Percentiles rank a stretch among this genome's conserved stretches.
Evolutionary conservation across 2,888 invertebrate genomes (phyloP).

Genomic region (Antheraea assamensis): DNA sequence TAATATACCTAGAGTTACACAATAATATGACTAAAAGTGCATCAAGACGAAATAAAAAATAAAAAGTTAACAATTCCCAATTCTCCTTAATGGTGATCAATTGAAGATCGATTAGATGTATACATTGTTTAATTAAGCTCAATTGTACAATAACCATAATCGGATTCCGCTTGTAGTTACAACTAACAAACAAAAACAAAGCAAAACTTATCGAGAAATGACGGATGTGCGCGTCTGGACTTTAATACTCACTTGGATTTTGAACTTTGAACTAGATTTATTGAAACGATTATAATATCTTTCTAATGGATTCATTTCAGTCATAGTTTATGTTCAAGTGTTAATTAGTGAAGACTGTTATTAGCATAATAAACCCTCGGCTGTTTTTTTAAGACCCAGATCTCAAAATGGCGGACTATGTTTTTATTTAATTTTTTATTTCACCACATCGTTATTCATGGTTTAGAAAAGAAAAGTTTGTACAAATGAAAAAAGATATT

Average conservation of each 20-base stretch:
- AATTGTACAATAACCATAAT: slow-evolving; percentile 53
- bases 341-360: not conserved
- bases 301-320: not conserved
- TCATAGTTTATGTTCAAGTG: not conserved
- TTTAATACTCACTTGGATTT: slow-evolving; percentile 26
- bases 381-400: too few relatives aligned
- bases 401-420: too few relatives aligned
- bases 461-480: too few relatives aligned
- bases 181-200: slow-evolving; percentile 16
- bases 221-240: slow-evolving; percentile 26
- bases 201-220: slow-evolving; percentile 14
- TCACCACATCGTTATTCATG: too few relatives aligned
- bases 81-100: slow-evolving; percentile 50
- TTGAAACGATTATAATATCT: not conserved
- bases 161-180: slow-evolving; percentile 36
- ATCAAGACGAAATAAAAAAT: slow-evolving; percentile 29
- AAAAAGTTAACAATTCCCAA: slow-evolving; percentile 37
- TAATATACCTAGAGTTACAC: not conserved
- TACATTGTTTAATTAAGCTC: slow-evolving; percentile 60
- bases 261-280: slow-evolving; percentile 27
- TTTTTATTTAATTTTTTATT: too few relatives aligned
- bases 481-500: too few relatives aligned
- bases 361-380: too few relatives aligned
- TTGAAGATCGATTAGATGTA: slow-evolving; percentile 57
- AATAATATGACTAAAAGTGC: slow-evolving; percentile 7